Evolutionary conservation across 2,797 vertebrate species (phyloP), one percentile per base, ranked within the genome.

Genomic region (Syncerus caffer): DNA sequence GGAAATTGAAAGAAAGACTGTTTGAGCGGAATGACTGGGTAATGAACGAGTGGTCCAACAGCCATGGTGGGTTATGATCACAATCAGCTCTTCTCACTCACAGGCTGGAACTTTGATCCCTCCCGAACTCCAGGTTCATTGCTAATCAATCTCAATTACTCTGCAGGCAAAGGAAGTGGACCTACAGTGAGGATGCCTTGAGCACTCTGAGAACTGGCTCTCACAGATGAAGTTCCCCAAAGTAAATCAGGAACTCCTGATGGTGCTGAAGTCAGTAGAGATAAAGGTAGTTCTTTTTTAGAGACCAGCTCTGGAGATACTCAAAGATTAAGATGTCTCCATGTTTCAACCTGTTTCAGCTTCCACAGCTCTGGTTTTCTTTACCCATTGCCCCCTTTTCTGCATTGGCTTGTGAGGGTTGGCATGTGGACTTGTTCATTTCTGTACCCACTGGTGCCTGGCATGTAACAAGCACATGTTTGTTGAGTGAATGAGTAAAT

Each of bases 201-300:
- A 58, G 45, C 38, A 50, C 38, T 13, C 53, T 4, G 51, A 74
- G 78, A 47, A n/a, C 10, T 0, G 4, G 83, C 16, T 64, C 74
- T 2, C 19, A 38, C 25, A 23, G 51, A 27, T 1, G 31, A 50
- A 16, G 27, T 55, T 57, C 57, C 42, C 38, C 34, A 17, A 6
- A 38, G 64, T 57, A 12, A 86, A 87, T 11, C 9, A 23, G 38
- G 47, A 16, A 13, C 42, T 31, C 34, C 31, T 21, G 17, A 15
- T 3, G 1, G 0, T 1, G 31, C 29, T 51, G 4, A 31, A 45
- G 83, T 21, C 0, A 0, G 6, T 23, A 23, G 38, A 34, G 15
- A 38, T 6, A 58, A 83, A 19, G 55, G 25, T 13, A 29, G 19
- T 34, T 84, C 29, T 42, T 23, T 42, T 19, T 53, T 13, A 16